These are phyloP conservation scores for Etia nguti DNA, from an alignment of 2,113 vertebrate genomes.

Conservation along the genomic window DNA sequence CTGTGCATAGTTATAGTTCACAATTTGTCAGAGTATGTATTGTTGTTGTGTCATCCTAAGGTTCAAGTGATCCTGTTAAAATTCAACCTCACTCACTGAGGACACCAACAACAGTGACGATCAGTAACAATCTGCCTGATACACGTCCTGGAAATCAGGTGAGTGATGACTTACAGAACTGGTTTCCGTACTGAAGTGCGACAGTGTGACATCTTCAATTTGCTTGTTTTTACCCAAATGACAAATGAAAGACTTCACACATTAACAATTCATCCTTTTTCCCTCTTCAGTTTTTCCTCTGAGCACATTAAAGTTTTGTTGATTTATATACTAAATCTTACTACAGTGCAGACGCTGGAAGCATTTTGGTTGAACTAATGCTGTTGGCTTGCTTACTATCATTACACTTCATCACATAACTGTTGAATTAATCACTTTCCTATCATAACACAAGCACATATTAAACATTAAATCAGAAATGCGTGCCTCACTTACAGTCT, in stretches of 20 bases:
- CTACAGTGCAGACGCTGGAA: not conserved
- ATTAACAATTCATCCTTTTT: not conserved
- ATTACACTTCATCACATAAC: not conserved
- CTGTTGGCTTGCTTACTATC: not conserved
- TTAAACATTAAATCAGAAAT: not conserved
- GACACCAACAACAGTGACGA: not conserved
- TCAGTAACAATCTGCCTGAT: not conserved
- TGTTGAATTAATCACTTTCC: not conserved
- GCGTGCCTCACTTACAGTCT: not conserved
- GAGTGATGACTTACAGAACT: not conserved
- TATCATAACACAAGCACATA: not conserved
- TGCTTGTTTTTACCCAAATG: not conserved
- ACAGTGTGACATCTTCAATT: not conserved
- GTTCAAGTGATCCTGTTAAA: slow-evolving; percentile 15
- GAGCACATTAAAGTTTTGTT: not conserved
- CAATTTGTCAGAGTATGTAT: not conserved
- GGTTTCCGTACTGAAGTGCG: not conserved
- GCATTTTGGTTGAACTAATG: not conserved
- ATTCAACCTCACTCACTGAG: not conserved
- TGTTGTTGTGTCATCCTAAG: slow-evolving; percentile 33
- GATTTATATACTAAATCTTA: not conserved
- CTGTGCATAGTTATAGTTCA: not conserved
- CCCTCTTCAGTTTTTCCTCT: not conserved
- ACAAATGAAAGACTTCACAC: not conserved
- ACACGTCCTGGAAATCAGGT: slow-evolving; percentile 46